Percentiles rank a stretch among this genome's conserved stretches.
Evolutionary conservation across 2,888 invertebrate genomes (phyloP).

Genomic region (Trachelus stipa): DNA sequence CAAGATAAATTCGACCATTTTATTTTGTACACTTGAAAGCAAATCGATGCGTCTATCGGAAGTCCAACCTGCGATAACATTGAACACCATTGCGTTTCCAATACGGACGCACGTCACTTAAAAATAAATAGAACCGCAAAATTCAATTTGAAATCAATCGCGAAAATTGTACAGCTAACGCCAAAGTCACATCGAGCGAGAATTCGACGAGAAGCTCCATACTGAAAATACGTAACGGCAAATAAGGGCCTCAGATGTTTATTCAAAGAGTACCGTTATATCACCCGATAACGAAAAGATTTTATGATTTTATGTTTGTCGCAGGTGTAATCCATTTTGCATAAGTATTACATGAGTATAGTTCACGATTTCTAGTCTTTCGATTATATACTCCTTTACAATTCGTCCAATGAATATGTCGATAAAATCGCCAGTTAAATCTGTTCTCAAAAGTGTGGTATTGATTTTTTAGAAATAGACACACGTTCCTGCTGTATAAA

Average conservation of each 20-base stretch:
- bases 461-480: neutral
- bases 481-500: neutral
- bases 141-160: slow-evolving; percentile 1
- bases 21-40: slow-evolving; percentile 1
- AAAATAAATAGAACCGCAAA: slow-evolving; percentile 4
- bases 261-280: neutral
- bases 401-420: neutral
- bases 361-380: neutral
- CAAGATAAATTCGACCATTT: slow-evolving; percentile 2
- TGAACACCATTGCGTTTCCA: slow-evolving; percentile 1
- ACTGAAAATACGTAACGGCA: no score
- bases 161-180: neutral
- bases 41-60: slow-evolving; percentile 5
- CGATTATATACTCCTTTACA: neutral
- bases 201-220: neutral
- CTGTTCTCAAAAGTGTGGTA: neutral
- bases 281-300: neutral
- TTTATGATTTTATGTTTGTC: neutral
- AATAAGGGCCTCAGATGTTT: no score
- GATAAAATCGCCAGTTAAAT: neutral
- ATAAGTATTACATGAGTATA: neutral
- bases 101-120: slow-evolving; percentile 3
- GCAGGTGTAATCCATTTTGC: neutral
- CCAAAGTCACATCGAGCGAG: neutral
- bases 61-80: neutral